Conservation (phyloP, 2,888 invertebrate genomes). For the Sphecodes monilicornis region DNA sequence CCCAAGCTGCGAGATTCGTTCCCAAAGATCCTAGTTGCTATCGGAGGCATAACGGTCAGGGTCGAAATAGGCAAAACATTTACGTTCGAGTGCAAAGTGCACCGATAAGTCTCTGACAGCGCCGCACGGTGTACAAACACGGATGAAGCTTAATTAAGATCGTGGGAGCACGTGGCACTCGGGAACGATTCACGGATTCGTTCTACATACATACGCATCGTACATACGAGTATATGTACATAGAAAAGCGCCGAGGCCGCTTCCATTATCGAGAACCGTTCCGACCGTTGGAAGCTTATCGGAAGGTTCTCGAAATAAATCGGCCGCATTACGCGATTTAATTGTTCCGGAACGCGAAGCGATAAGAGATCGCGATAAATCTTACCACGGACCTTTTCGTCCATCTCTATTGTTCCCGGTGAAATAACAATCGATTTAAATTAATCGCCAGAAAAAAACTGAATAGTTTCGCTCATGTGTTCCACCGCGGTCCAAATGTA, state of each 20-base stretch:
- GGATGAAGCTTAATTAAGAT: constrained; percentile 20
- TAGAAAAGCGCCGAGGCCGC: not conserved
- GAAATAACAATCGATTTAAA: too few relatives aligned
- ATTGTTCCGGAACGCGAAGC: constrained; percentile 23
- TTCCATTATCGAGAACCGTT: not conserved
- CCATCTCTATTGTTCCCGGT: too few relatives aligned
- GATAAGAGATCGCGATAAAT: constrained; percentile 39
- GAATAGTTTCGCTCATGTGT: too few relatives aligned
- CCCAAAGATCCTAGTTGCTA: not conserved
- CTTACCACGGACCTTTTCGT: too few relatives aligned
- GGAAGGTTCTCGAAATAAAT: constrained; percentile 21
- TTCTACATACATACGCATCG: not conserved
- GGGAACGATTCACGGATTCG: not conserved
- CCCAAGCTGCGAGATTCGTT: not conserved
- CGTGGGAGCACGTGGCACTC: not conserved
- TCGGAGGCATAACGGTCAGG: not conserved
- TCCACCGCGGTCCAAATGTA: too few relatives aligned
- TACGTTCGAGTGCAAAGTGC: constrained; percentile 11
- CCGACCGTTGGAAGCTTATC: not conserved
- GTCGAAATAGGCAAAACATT: not conserved
- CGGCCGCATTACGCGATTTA: constrained; percentile 20
- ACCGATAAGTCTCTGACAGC: not conserved
- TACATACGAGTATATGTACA: not conserved
- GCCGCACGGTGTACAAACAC: not conserved
- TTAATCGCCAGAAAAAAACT: too few relatives aligned